Base-by-base conservation (phyloP, 2,888 invertebrate species). In the Acanthosepion esculentum region DNA sequence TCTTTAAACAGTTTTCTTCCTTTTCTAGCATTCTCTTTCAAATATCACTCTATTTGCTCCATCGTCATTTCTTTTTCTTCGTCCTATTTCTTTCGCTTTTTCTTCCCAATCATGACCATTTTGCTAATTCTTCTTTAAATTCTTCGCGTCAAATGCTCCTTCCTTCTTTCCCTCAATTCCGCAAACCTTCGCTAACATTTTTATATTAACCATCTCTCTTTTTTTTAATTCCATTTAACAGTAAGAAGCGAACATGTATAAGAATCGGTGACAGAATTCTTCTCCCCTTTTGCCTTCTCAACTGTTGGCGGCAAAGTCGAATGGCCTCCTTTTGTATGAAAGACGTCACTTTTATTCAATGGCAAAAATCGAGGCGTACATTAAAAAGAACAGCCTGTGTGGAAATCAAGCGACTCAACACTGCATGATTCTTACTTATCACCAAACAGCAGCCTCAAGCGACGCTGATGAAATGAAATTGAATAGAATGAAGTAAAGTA, bases 321-420 rank as follows among this genome's bases (percentile, higher is more conserved):
- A 78, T 33, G n/a, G 78, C 12, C n/a, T 78, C 33, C 78, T 33
- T 33, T n/a, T 78, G n/a, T 5, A 78, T 78, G 15, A 78, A 78
- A 78, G 78, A n/a, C 78, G n/a, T 78, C 78, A 78, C 12, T n/a
- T 33, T 78, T 33, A n/a, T 78, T 78, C n/a, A 78, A 33, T n/a
- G n/a, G n/a, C n/a, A 5, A 78, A 33, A n/a, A 78, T 33, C 78
- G 78, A 78, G n/a, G 15, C n/a, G n/a, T 78, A 15, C 1, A n/a
- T 78, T 78, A 15, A 78, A 78, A 33, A 78, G 78, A 78, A 78
- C 12, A 78, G 78, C n/a, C 59, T 26, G n/a, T 33, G 78, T n/a
- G n/a, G n/a, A 78, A 78, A 78, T 33, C n/a, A 78, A 78, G 78
- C 78, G 78, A 78, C 78, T n/a, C 78, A 78, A n/a, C 78, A n/a